Percentiles rank a stretch among this genome's conserved stretches.
Evolutionary conservation across 2,113 vertebrate species (phyloP).

Genomic region (Natator depressus): DNA sequence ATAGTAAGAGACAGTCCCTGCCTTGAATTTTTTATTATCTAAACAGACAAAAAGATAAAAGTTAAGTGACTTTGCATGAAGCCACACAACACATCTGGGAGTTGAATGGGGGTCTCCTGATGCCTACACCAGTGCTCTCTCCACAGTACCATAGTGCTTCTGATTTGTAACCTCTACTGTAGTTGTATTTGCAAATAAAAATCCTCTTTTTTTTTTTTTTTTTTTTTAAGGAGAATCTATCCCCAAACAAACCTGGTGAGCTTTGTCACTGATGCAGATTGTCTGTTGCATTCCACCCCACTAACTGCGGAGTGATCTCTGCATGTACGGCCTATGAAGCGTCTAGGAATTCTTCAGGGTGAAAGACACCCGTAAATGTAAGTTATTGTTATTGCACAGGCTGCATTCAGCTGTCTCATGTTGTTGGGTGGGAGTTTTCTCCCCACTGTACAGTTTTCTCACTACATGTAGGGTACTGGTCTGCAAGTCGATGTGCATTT

Average conservation of each 20-base stretch:
- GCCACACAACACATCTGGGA: no score
- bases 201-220: background rate
- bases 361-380: background rate
- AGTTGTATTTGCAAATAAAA: background rate
- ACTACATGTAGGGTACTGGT: background rate
- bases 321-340: background rate
- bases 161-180: background rate
- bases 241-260: background rate
- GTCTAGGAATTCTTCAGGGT: background rate
- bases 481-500: background rate
- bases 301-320: background rate
- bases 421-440: background rate
- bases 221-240: background rate
- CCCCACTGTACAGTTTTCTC: background rate
- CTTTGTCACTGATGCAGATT: background rate
- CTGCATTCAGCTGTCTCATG: background rate
- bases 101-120: no score
- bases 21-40: no score
- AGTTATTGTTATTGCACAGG: background rate
- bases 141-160: rapidly evolving
- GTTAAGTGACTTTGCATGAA: no score
- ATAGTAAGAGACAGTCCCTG: no score
- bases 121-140: background rate
- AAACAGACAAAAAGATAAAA: no score
- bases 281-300: background rate